Evolutionary conservation across 2,888 invertebrate species (phyloP), one percentile per base, ranked within the genome.

Genomic region (Chironomus riparius): DNA sequence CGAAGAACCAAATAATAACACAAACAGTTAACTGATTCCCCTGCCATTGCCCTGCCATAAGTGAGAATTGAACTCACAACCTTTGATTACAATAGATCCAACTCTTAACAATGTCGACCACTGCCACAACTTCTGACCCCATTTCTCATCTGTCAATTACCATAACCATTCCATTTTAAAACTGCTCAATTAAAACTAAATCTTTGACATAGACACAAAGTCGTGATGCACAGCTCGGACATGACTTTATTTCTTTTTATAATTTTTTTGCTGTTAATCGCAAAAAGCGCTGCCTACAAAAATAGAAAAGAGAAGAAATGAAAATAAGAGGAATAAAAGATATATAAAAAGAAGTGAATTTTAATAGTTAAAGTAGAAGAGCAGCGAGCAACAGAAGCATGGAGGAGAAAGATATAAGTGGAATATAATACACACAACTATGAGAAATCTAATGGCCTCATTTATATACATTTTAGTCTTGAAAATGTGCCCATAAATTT

Each of bases 401-500:
- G 10, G 38, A 38, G 4, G 38, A 38, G 10, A 38, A 38, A 38
- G 38, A 38, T 38, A 38, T 7, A 38, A 38, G 38, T 38, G 38
- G 38, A 56, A 56, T 56, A 65, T 22, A 56, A 71, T 47, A 71
- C 47, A 71, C 38, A 28, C 38, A 71, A 61, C 71, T 56, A 71
- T 61, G 71, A 71, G 61, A 71, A 71, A 71, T 56, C 71, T 71
- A 71, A 71, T 71, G 71, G 71, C 71, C 71, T 71, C 71, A 71
- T 71, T 71, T 56, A 71, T 71, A 56, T 47, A 56, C 56, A 24
- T 61, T 47, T 71, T 24, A 65, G 65, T 65, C 22, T 65, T 13
- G 24, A 50, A 71, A 71, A 71, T 71, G 71, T 50, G 71, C 12
- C 56, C 71, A 71, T 71, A 71, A 71, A 71, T 71, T 71, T 71